A percentile compares a stretch with the other conserved stretches of the same genome.
phyloP scores from a whole-genome alignment of 2,888 invertebrate species.

The Meandrusa payeni region DNA sequence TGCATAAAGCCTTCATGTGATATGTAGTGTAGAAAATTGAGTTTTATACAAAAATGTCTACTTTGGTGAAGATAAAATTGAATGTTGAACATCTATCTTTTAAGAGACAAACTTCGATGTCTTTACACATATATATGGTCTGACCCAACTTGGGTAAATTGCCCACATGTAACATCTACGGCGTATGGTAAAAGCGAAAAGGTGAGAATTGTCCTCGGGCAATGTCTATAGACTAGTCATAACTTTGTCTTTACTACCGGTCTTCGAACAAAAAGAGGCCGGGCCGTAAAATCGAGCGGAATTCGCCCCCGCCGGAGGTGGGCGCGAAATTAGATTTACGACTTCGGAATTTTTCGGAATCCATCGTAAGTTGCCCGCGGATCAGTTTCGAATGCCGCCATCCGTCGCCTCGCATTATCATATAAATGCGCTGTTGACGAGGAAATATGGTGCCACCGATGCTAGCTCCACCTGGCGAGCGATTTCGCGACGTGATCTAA shows the following conservation, averaged over 20 bases:
- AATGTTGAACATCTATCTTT: no score
- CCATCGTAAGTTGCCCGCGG: constrained; percentile 54
- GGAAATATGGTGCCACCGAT: constrained; percentile 62
- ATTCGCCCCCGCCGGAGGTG: constrained; percentile 56
- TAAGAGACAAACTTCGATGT: no score
- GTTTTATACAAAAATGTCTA: no score
- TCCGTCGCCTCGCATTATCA: constrained; percentile 45
- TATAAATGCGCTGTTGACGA: constrained; percentile 59
- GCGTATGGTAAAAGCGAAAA: constrained; percentile 1
- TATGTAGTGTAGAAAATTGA: no score
- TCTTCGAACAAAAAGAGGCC: constrained; percentile 32
- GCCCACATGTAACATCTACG: background rate
- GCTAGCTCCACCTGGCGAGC: constrained; percentile 42
- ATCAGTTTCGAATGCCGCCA: constrained; percentile 62
- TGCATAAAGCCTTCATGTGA: no score
- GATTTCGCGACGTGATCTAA: constrained; percentile 44
- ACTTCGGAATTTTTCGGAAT: constrained; percentile 71
- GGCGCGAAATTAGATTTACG: constrained; percentile 74
- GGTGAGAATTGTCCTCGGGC: constrained; percentile 12
- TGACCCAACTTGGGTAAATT: no score
- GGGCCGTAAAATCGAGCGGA: constrained; percentile 42
- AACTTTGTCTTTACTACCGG: constrained; percentile 17
- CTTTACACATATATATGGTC: no score
- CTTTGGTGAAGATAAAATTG: no score
- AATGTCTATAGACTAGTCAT: constrained; percentile 1